Conservation (phyloP, 2,797 vertebrate genomes). For the Merluccius polli region DNA sequence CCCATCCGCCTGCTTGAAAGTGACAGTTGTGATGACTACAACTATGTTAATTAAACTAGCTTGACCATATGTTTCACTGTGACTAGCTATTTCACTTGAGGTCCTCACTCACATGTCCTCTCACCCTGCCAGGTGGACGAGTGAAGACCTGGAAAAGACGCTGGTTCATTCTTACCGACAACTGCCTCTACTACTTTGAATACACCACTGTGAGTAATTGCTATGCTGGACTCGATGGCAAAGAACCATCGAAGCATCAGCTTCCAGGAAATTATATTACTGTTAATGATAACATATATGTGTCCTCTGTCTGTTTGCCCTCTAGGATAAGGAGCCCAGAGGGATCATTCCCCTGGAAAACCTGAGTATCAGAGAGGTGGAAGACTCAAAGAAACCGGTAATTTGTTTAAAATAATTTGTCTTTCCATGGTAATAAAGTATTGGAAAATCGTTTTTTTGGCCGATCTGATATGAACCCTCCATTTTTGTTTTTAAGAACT, state of each 20-base stretch:
- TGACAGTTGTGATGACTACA: constrained; percentile 15
- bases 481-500: constrained; percentile 76
- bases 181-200: constrained; percentile 98
- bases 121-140: constrained; percentile 80
- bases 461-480: not conserved
- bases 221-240: not conserved
- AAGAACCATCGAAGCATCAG: not conserved
- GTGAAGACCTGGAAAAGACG: constrained; percentile 98
- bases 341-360: constrained; percentile 98
- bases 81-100: not conserved
- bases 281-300: constrained; percentile 8
- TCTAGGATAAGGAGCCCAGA: constrained; percentile 94
- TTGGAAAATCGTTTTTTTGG: not conserved
- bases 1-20: constrained; percentile 25
- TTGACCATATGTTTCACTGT: not conserved
- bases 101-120: not conserved
- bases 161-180: constrained; percentile 97
- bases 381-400: constrained; percentile 96
- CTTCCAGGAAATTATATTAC: not conserved
- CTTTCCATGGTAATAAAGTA: not conserved
- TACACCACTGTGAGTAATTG: constrained; percentile 86
- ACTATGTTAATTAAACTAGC: not conserved
- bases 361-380: constrained; percentile 92
- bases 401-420: constrained; percentile 18
- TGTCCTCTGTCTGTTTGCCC: constrained; percentile 4